These are phyloP conservation scores for Ornithoptera priamus DNA, from an alignment of 2,888 invertebrate genomes.

Conservation along the genomic window DNA sequence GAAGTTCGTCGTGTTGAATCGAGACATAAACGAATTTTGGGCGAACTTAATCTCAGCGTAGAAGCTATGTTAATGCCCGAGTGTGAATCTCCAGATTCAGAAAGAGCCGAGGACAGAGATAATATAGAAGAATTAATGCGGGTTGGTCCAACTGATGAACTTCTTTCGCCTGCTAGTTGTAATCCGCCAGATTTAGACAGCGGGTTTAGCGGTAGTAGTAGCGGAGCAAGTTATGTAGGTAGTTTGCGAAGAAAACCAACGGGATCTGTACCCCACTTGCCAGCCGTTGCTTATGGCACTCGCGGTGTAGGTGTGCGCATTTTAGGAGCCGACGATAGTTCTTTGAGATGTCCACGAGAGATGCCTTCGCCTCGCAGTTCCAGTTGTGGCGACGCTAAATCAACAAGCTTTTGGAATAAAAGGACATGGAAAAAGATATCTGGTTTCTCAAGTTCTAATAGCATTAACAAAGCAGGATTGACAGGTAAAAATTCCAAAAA, in stretches of 20 bases:
- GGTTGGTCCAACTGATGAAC: slow-evolving; percentile 85
- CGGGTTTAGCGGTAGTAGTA: slow-evolving; percentile 91
- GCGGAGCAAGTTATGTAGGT: slow-evolving; percentile 89
- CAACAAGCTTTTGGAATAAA: slow-evolving; percentile 85
- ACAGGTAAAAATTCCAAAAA: slow-evolving; percentile 76
- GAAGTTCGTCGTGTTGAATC: slow-evolving; percentile 91
- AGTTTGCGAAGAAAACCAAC: slow-evolving; percentile 82
- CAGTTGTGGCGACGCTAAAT: slow-evolving; percentile 73
- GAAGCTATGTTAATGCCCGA: slow-evolving; percentile 95
- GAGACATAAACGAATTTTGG: slow-evolving; percentile 89
- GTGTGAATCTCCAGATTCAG: slow-evolving; percentile 83
- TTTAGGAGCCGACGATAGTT: slow-evolving; percentile 68
- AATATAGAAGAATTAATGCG: slow-evolving; percentile 84
- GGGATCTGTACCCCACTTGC: slow-evolving; percentile 74
- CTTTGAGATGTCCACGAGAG: slow-evolving; percentile 65
- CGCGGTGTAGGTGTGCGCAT: slow-evolving; percentile 74
- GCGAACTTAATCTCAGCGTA: slow-evolving; percentile 91
- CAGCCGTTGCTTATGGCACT: slow-evolving; percentile 76
- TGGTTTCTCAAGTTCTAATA: slow-evolving; percentile 85
- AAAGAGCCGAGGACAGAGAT: slow-evolving; percentile 82
- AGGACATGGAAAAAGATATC: slow-evolving; percentile 90
- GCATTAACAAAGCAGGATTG: slow-evolving; percentile 83
- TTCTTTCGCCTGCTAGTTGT: slow-evolving; percentile 84
- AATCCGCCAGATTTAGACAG: slow-evolving; percentile 87
- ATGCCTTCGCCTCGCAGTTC: slow-evolving; percentile 69